Percentiles rank a stretch among this genome's conserved stretches.
phyloP scores from a whole-genome alignment of 2,797 vertebrate genomes.

The Sternarchorhynchus goeldii region DNA sequence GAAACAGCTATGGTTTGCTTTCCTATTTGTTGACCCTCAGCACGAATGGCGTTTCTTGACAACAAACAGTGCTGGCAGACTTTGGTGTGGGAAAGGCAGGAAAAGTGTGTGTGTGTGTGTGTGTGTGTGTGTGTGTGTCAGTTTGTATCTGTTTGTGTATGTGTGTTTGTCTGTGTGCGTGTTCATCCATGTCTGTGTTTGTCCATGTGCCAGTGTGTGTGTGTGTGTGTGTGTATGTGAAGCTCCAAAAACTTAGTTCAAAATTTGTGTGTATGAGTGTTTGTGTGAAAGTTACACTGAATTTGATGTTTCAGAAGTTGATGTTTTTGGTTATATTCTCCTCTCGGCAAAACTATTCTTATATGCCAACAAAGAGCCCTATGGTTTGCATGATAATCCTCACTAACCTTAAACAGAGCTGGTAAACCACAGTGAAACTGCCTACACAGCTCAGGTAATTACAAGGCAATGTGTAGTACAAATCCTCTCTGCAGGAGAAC shows the following conservation, averaged over 20 bases:
- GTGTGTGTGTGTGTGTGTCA: constrained; percentile 6
- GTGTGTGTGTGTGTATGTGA: neutral
- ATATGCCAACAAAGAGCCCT: constrained; percentile 37
- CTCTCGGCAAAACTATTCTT: constrained; percentile 24
- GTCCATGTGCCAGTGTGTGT: neutral
- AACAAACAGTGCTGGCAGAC: constrained; percentile 49
- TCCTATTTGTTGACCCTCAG: constrained; percentile 54
- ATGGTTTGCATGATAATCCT: constrained; percentile 44
- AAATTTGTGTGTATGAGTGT: constrained; percentile 7
- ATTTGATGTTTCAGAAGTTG: constrained; percentile 42
- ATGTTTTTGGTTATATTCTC: constrained; percentile 33
- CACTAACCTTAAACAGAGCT: constrained; percentile 28
- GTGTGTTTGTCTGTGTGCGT: constrained; percentile 9
- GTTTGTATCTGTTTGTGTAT: no score
- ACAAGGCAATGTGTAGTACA: constrained; percentile 33
- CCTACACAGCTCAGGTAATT: constrained; percentile 51
- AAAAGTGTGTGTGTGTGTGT: neutral
- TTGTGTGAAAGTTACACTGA: constrained; percentile 17
- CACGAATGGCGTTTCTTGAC: constrained; percentile 44
- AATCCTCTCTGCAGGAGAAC: constrained; percentile 44
- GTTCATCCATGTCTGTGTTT: neutral
- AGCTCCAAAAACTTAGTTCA: constrained; percentile 11
- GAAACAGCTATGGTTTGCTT: constrained; percentile 54
- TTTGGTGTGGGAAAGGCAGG: constrained; percentile 21
- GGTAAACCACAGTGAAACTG: constrained; percentile 40